phyloP scores from a whole-genome alignment of 64 coral and sea anemone species.

The Montipora efflorescens region DNA sequence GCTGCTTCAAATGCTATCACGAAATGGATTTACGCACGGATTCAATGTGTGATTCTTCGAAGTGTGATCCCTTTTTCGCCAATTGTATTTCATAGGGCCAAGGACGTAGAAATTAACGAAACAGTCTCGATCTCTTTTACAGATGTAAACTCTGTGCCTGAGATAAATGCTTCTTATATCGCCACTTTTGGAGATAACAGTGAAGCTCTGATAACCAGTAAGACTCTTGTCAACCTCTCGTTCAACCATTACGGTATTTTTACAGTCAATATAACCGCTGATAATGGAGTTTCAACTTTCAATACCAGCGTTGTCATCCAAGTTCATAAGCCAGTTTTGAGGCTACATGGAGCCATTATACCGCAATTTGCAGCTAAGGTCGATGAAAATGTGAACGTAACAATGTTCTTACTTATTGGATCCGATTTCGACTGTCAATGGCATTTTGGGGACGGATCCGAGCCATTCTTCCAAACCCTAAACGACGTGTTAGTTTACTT shows the following conservation, averaged over 20 bases:
- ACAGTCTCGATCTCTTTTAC: constrained; percentile 52
- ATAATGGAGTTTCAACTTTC: constrained; percentile 50
- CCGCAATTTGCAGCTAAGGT: constrained; percentile 18
- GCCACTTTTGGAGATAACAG: constrained; percentile 67
- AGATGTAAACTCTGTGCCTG: background rate
- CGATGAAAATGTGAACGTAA: constrained; percentile 34
- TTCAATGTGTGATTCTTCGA: constrained; percentile 34
- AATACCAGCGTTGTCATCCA: constrained; percentile 1
- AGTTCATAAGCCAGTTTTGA: constrained; percentile 55
- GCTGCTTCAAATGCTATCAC: constrained; percentile 56
- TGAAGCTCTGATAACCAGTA: background rate
- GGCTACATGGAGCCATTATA: constrained; percentile 33
- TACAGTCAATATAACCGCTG: constrained; percentile 62
- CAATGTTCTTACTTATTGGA: constrained; percentile 33
- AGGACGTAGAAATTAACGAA: constrained; percentile 53
- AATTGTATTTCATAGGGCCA: background rate
- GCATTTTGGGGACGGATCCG: constrained; percentile 21
- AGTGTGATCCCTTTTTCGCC: constrained; percentile 36
- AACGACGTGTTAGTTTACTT: constrained; percentile 27
- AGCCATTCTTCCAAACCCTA: background rate
- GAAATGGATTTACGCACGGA: background rate
- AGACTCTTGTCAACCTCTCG: constrained; percentile 10
- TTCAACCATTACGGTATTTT: constrained; percentile 23
- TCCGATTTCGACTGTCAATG: constrained; percentile 65
- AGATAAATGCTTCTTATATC: constrained; percentile 25